Evolutionary conservation across 2,888 invertebrate genomes (phyloP), one percentile per base, ranked within the genome.

Genomic region (Yponomeuta evonymella): DNA sequence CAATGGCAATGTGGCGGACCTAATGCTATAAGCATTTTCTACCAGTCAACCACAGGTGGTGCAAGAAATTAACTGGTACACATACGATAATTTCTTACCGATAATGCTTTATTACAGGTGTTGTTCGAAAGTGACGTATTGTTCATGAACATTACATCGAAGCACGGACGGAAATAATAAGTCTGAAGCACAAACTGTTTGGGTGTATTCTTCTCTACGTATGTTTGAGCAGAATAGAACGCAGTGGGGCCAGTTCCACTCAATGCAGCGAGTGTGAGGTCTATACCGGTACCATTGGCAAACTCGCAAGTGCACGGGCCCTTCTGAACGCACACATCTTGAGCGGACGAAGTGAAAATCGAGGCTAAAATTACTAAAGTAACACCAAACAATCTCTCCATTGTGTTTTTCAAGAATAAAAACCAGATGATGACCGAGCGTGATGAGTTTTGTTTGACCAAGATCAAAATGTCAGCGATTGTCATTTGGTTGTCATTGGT

Each of bases 231-330:
- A 67, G 75, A 70, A 74, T 82, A 88, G 80, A 88, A 88, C 5
- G 76, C 76, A 71, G 79, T 72, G 72, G 51, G 43, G 43, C 43
- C 43, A 43, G 43, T 8, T 43, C 43, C 43, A 43, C 43, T 5
- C 51, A 83, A 83, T 73, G 78, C 78, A 68, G 84, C 77, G 65
- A 86, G 84, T 65, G 83, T 76, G 73, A 92, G 80, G 81, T 93
- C 92, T 75, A 92, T 85, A 76, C 91, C 91, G 76, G 92, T 91
- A 73, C 92, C 93, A 83, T 92, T 92, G 8, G 88, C 75, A 81
- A 89, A 92, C 74, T 82, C 86, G 78, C 93, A 93, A 70, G 80
- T 78, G 77, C 93, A 93, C 4, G 90, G 79, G 67, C 83, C 83
- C 75, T 81, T 87, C 72, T 81, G 78, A 48, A 81, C 83, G 78